Evolutionary conservation across 2,888 invertebrate genomes (phyloP).

Genomic region (Gymnoscelis rufifasciata): DNA sequence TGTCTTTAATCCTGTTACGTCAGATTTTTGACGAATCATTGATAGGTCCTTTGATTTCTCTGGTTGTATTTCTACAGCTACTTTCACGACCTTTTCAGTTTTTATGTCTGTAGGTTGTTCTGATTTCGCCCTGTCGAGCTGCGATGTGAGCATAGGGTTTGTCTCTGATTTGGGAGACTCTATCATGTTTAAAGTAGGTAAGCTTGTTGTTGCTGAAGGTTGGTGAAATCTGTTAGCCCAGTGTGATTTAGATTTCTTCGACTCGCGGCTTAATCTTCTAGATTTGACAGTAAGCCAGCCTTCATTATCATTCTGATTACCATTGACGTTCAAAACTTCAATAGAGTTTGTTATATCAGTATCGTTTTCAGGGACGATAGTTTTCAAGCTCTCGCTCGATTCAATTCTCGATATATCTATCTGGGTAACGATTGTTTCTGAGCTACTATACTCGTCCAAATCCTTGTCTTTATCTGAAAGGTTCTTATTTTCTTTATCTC

Average conservation of each 20-base stretch:
- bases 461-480: constrained; percentile 56
- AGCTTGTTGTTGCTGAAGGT: constrained; percentile 89
- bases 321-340: constrained; percentile 71
- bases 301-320: constrained; percentile 73
- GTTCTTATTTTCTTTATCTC: constrained; percentile 50
- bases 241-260: constrained; percentile 81
- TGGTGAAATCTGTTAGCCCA: constrained; percentile 89
- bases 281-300: constrained; percentile 96
- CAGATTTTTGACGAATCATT: constrained; percentile 80
- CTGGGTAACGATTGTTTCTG: constrained; percentile 76
- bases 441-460: constrained; percentile 72
- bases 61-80: constrained; percentile 23
- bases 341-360: constrained; percentile 60
- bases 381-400: constrained; percentile 72
- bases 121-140: constrained; percentile 59
- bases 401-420: constrained; percentile 68
- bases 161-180: constrained; percentile 70
- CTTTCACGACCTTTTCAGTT: constrained; percentile 17
- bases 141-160: constrained; percentile 46
- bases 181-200: constrained; percentile 84
- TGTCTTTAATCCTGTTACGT: constrained; percentile 79
- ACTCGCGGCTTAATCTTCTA: constrained; percentile 79
- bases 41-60: constrained; percentile 48
- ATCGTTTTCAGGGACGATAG: constrained; percentile 66
- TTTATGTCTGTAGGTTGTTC: constrained; percentile 48